Conservation (phyloP, 2,113 vertebrate genomes). For the Probosciger aterrimus region DNA sequence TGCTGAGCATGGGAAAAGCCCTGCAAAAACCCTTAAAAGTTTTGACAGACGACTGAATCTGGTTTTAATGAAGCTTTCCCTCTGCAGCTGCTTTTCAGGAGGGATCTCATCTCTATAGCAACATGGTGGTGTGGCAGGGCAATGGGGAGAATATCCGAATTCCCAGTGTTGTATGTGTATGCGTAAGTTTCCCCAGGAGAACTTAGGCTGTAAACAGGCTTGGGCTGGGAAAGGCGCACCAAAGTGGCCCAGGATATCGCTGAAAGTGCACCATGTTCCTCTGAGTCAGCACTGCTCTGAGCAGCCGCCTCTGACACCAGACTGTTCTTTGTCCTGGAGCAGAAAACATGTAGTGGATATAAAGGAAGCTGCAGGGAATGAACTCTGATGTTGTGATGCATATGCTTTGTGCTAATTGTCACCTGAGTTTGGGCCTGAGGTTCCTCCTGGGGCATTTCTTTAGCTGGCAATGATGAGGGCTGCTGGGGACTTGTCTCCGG, state of each 20-base stretch:
- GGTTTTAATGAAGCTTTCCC: not conserved
- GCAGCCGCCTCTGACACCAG: not conserved
- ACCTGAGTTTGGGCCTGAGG: not conserved
- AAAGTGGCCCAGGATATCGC: not conserved
- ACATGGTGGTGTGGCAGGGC: not conserved
- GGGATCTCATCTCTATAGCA: not conserved
- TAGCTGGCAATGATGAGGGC: not conserved
- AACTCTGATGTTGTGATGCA: not conserved
- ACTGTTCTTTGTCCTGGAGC: not conserved
- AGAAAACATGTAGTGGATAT: not conserved
- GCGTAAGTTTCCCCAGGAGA: not conserved
- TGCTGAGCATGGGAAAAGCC: not conserved
- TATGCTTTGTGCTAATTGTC: not conserved
- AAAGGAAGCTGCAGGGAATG: not conserved
- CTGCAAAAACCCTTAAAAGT: accelerated
- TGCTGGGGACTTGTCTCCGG: not conserved
- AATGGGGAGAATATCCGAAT: not conserved
- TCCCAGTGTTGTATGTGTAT: not conserved
- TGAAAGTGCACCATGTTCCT: not conserved
- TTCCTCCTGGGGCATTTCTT: not conserved
- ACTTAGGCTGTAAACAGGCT: not conserved
- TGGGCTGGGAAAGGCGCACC: not conserved
- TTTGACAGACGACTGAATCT: not conserved
- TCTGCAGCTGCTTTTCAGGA: not conserved
- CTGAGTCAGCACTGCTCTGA: not conserved